Conservation (phyloP, 2,113 vertebrate genomes). For the Pterocles gutturalis region DNA sequence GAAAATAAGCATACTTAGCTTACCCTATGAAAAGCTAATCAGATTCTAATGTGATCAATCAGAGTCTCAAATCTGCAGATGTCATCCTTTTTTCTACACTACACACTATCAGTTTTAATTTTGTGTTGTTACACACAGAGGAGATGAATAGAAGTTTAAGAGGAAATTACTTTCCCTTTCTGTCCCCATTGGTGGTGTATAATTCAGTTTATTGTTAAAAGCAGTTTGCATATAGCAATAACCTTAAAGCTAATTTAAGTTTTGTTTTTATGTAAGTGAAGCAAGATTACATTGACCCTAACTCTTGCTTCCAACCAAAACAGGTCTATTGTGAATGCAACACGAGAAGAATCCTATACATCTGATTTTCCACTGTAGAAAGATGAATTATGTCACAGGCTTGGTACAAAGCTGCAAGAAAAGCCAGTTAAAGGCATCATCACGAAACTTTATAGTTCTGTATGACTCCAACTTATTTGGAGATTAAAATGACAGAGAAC, state of each 20-base stretch:
- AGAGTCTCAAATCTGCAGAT: background rate
- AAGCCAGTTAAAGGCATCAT: background rate
- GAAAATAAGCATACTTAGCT: background rate
- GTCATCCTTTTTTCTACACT: background rate
- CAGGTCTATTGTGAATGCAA: background rate
- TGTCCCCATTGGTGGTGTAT: background rate
- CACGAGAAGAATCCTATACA: background rate
- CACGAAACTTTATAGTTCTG: background rate
- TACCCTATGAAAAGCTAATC: background rate
- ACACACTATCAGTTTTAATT: background rate
- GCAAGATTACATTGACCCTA: background rate
- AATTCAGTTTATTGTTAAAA: slow-evolving; percentile 11
- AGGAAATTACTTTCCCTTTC: slow-evolving; percentile 40
- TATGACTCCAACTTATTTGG: background rate
- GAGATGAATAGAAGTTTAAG: slow-evolving; percentile 11
- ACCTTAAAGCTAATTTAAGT: background rate
- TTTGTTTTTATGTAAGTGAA: background rate
- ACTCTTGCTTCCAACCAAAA: background rate
- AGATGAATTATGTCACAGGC: background rate
- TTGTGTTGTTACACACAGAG: background rate
- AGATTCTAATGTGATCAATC: background rate
- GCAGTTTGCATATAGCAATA: background rate
- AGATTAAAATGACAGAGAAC: background rate
- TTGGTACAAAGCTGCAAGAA: background rate
- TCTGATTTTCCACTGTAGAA: background rate